Evolutionary conservation across 1,140 invertebrate genomes (phyloP), one percentile per base, ranked within the genome.

Genomic region (Scaptodrosophila lebanonensis): DNA sequence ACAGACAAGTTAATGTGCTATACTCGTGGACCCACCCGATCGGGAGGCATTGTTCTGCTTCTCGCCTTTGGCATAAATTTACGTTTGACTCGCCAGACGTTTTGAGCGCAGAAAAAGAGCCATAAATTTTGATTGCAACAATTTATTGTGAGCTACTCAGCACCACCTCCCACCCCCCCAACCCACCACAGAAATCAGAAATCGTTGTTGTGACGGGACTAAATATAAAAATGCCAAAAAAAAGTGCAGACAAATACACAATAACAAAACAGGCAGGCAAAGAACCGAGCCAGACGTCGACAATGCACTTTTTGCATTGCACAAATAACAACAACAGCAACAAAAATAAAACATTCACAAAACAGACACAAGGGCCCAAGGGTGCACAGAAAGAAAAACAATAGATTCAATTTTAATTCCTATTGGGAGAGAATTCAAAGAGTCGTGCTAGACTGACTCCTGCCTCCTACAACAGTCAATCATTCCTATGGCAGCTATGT

Each of bases 61-160:
- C 38, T 33, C 22, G 20, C 44, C 22, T 52, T 9, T 53, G 38
- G 42, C 30, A 13, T 32, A 49, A 45, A 36, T 49, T 35, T 38
- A 30, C 45, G 45, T 58, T 63, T 63, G 54, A 63, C 58, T 63
- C 51, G 60, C 54, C 47, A 63, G 47, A 63, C 60, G 58, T 51
- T 51, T n/a, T n/a, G 47, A 63, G 57, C 60, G 59, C 52, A 50
- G 59, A 30, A 63, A 58, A 40, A 65, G 57, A n/a, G n/a, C n/a
- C 60, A 65, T 65, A 65, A 65, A 65, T 65, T 65, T 65, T 65
- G 49, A 60, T 54, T 54, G 62, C 57, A 65, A 65, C 35, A 38
- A 38, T 38, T 38, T 38, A 38, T 16, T 13, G n/a, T n/a, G n/a
- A n/a, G n/a, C n/a, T n/a, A n/a, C n/a, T n/a, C n/a, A n/a, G n/a